Conservation (phyloP, 2,888 invertebrate species). For the Diaprepes abbreviatus region DNA sequence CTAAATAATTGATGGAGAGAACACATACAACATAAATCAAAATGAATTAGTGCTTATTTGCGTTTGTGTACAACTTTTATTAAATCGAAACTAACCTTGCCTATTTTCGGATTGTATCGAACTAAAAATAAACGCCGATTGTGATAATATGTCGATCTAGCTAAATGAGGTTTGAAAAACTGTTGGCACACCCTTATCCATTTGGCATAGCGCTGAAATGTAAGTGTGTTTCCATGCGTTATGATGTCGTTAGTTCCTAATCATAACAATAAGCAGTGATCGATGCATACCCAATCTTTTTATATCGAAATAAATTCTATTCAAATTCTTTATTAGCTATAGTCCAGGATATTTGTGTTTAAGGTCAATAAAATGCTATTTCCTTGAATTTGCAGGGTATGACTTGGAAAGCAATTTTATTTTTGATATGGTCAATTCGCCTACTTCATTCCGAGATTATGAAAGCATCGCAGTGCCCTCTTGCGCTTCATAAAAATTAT, state of each 20-base stretch:
- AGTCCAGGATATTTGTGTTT: background rate
- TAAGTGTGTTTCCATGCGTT: background rate
- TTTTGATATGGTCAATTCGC: no score
- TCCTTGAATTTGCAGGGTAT: background rate
- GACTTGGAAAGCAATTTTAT: no score
- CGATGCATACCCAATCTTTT: background rate
- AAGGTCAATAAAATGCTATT: background rate
- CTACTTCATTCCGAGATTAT: no score
- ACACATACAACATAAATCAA: no score
- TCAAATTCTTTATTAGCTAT: background rate
- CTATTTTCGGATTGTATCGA: conserved; percentile 19
- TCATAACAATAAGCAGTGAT: background rate
- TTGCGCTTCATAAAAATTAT: no score
- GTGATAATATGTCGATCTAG: conserved; percentile 14
- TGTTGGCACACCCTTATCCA: conserved; percentile 22
- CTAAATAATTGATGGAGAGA: no score
- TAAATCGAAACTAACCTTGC: background rate
- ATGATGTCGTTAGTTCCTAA: background rate
- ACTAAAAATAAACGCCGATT: conserved; percentile 25
- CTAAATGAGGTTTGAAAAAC: conserved; percentile 24
- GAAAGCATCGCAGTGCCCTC: no score
- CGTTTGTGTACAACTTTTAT: background rate
- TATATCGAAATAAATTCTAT: background rate
- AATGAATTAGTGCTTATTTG: background rate
- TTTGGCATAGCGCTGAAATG: conserved; percentile 6